Evolutionary conservation across 2,113 vertebrate genomes (phyloP).

Genomic region (Myanophis thanlyinensis): DNA sequence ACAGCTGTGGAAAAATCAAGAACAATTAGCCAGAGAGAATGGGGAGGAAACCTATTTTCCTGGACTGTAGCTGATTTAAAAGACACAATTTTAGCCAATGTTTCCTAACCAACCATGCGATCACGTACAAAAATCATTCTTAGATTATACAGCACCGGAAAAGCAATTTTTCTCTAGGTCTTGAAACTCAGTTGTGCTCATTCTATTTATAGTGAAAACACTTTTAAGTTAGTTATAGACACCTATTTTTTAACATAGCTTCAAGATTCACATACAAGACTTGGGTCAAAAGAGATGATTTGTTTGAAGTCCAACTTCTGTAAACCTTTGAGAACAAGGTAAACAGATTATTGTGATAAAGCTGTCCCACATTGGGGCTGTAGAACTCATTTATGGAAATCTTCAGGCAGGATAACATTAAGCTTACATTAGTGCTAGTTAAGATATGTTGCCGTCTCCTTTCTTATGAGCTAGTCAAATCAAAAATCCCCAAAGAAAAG

Average conservation of each 20-base stretch:
- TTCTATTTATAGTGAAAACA: constrained; percentile 31
- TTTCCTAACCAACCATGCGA: constrained; percentile 30
- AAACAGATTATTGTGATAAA: not conserved
- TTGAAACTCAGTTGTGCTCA: constrained; percentile 31
- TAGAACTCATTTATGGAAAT: not conserved
- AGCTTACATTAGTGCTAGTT: not conserved
- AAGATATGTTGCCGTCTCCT: not conserved
- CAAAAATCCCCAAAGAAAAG: not conserved
- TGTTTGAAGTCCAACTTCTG: constrained; percentile 28
- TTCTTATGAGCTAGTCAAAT: not conserved
- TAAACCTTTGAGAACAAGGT: constrained; percentile 15
- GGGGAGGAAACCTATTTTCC: constrained; percentile 59
- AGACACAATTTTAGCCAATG: constrained; percentile 48
- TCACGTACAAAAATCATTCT: constrained; percentile 22
- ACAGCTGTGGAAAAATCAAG: constrained; percentile 60
- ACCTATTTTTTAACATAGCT: constrained; percentile 28
- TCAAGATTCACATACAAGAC: constrained; percentile 19
- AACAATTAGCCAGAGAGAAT: constrained; percentile 51
- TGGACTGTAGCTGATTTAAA: constrained; percentile 59
- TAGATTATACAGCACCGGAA: constrained; percentile 26
- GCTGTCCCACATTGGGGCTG: not conserved
- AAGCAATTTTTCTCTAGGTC: constrained; percentile 22
- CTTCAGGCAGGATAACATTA: constrained; percentile 19
- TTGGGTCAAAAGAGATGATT: not conserved
- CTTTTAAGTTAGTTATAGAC: constrained; percentile 25